A percentile compares a stretch with the other conserved stretches of the same genome.
Evolutionary conservation across 2,113 vertebrate genomes (phyloP).

Genomic region (Brienomyrus brachyistius): DNA sequence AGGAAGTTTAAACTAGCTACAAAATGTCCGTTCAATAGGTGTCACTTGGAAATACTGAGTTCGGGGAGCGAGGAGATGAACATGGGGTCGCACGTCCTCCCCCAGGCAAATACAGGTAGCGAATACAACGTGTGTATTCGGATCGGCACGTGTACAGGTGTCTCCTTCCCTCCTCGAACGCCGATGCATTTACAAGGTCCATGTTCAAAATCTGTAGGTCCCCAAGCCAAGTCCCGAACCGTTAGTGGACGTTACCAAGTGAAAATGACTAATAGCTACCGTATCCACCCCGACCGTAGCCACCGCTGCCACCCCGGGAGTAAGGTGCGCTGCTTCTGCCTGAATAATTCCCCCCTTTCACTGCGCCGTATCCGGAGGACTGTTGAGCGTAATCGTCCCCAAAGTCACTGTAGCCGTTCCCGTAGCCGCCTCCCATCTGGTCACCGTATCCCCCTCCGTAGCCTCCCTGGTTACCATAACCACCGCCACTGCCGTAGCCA

Average conservation of each 20-base stretch:
- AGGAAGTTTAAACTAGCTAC: neutral
- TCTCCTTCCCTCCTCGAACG: neutral
- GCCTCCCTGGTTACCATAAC: conserved; percentile 50
- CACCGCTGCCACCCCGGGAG: conserved; percentile 58
- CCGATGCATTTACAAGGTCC: neutral
- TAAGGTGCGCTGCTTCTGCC: conserved; percentile 59
- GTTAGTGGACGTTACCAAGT: conserved; percentile 16
- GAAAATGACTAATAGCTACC: conserved; percentile 13
- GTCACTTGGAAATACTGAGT: neutral
- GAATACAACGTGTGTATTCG: neutral
- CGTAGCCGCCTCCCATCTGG: conserved; percentile 58
- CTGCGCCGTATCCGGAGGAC: conserved; percentile 66
- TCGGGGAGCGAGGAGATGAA: neutral
- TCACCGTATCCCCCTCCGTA: conserved; percentile 57
- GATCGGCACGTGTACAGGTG: neutral
- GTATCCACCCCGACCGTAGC: conserved; percentile 23
- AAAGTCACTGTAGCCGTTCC: conserved; percentile 70
- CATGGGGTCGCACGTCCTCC: neutral
- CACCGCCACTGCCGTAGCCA: conserved; percentile 46
- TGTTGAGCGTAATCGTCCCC: conserved; percentile 69
- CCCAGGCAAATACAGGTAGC: neutral
- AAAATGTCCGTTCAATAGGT: conserved; percentile 2
- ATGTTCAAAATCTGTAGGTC: conserved; percentile 4
- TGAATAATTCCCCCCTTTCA: conserved; percentile 56
- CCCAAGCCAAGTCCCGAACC: conserved; percentile 21